Evolutionary conservation across 1,140 invertebrate genomes (phyloP), one percentile per base, ranked within the genome.

Genomic region (Hylaeus anthracinus): DNA sequence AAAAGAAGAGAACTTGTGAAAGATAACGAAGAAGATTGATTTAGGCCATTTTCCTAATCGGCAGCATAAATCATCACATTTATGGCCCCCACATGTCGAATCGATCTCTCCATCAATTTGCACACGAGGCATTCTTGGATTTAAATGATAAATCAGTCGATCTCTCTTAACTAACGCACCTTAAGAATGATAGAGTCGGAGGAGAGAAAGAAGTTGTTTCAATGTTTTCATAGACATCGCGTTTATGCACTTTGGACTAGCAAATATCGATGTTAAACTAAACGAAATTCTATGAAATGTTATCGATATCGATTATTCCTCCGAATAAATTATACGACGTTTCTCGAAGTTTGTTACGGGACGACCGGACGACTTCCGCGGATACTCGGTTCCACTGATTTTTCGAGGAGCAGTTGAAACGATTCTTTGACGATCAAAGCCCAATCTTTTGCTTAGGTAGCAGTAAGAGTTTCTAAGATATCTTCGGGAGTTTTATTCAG

Each of bases 401-500:
- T 60, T 60, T 60, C n/a, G 58, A 8, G 6, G 37, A 8, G n/a
- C 26, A 60, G 51, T 51, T 51, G 51, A 9, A 51, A 58, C 55
- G 9, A 15, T 5, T 12, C 3, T 3, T 58, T 15, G 12, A 2
- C 55, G 26, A 26, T 26, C 0, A 4, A 58, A 5, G 8, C 12
- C 2, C 55, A 9, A 15, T 1, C 45, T 41, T 66, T 65, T 6
- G n/a, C 61, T 63, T 92, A 93, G 43, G 90, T 91, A 5, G 90
- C 86, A 14, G 96, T 96, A 56, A 97, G 93, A 72, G 96, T 94
- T 89, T 97, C 96, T 69, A 98, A 92, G 69, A 97, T 94, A 82
- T 97, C 96, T 90, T 97, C 97, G 4, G 95, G 95, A 0, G 95
- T 95, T 70, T 96, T 96, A 72, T 96, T 95, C 88, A 97, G 95